A percentile compares a stretch with the other conserved stretches of the same genome.
These are phyloP conservation scores for Peromyscus maniculatus DNA, from an alignment of 2,113 vertebrate genomes.

Conservation along the genomic window DNA sequence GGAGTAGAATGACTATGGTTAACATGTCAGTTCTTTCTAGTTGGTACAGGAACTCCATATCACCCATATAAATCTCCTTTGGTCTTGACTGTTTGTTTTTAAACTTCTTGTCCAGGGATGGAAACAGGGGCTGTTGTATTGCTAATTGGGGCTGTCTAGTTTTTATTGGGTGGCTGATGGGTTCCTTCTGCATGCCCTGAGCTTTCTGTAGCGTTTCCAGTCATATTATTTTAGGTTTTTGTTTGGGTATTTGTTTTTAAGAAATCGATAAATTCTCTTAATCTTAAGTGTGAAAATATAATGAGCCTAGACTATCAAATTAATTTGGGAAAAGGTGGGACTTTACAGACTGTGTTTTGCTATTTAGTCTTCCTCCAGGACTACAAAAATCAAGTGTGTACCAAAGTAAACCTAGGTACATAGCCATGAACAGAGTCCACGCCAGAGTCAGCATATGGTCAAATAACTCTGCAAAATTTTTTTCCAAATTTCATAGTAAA, in stretches of 20 bases:
- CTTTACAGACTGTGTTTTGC: background rate
- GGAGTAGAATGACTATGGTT: background rate
- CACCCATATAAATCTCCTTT: background rate
- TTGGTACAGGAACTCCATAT: background rate
- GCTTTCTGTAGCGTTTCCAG: background rate
- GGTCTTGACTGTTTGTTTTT: background rate
- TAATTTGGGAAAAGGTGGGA: background rate
- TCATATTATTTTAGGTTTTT: background rate
- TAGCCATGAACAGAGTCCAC: background rate
- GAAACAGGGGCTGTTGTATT: background rate
- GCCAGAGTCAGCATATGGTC: background rate
- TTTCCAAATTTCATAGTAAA: background rate
- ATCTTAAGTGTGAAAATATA: background rate
- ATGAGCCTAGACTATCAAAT: background rate
- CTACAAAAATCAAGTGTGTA: background rate
- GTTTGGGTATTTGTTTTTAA: background rate
- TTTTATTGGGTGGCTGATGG: background rate
- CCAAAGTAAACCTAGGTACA: background rate
- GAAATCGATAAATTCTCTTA: background rate
- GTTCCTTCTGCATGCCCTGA: background rate
- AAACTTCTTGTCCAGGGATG: too few species aligned
- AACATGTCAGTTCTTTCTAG: background rate
- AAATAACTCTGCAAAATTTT: background rate
- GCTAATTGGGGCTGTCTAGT: background rate
- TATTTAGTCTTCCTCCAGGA: background rate